Conservation (phyloP, 1,140 invertebrate genomes). For the Arion vulgaris region DNA sequence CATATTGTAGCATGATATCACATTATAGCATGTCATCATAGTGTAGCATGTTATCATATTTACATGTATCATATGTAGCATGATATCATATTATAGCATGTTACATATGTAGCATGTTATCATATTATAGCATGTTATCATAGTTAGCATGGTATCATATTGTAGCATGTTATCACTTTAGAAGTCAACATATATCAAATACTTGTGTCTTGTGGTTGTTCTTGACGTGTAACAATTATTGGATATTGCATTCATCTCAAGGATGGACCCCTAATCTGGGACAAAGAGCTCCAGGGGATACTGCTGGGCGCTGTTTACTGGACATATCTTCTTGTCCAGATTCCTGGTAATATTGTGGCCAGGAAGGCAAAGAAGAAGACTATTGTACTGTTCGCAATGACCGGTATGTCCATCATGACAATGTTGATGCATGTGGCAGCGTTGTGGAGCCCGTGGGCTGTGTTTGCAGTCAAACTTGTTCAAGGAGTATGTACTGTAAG, state of each 20-base stretch:
- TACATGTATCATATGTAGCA: too few species aligned
- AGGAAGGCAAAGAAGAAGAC: slow-evolving; percentile 83
- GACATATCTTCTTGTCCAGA: slow-evolving; percentile 82
- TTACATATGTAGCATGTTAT: too few species aligned
- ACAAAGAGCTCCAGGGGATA: slow-evolving; percentile 83
- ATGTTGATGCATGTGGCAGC: slow-evolving; percentile 34
- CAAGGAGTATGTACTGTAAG: slow-evolving; percentile 35
- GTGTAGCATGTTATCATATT: too few species aligned
- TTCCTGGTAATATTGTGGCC: slow-evolving; percentile 84
- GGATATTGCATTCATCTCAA: background rate
- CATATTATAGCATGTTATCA: too few species aligned
- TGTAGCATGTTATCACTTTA: too few species aligned
- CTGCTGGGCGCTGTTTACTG: slow-evolving; percentile 90
- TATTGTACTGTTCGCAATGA: slow-evolving; percentile 65
- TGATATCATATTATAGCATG: too few species aligned
- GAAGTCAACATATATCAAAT: too few species aligned
- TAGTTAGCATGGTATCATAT: too few species aligned
- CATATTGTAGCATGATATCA: too few species aligned
- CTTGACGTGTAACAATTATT: too few species aligned
- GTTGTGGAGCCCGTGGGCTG: slow-evolving; percentile 24
- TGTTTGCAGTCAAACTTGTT: slow-evolving; percentile 28
- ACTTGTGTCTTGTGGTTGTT: too few species aligned
- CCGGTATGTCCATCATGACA: slow-evolving; percentile 4
- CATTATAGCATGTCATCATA: too few species aligned
- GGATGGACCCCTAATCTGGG: slow-evolving; percentile 84